These are phyloP conservation scores for Lanius collurio DNA, from an alignment of 2,113 vertebrate species.

Conservation along the genomic window DNA sequence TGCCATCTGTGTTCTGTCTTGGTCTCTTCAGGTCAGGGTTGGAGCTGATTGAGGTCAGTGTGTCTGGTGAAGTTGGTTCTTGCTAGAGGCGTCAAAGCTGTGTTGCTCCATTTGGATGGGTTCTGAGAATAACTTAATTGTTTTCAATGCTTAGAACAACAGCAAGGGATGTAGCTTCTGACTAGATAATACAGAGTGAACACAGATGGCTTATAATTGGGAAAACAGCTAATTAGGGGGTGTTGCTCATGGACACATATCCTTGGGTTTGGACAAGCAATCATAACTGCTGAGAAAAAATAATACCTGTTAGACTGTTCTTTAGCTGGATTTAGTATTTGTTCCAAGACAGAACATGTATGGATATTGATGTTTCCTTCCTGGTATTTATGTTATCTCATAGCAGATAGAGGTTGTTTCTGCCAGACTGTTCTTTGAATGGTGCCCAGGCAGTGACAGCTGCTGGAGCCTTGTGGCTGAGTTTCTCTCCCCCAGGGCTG, in stretches of 20 bases:
- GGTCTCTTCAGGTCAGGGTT: background rate
- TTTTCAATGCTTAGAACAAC: background rate
- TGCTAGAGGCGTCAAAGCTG: background rate
- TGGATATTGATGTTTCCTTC: background rate
- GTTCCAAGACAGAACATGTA: background rate
- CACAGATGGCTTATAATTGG: background rate
- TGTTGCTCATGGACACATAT: background rate
- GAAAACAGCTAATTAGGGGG: background rate
- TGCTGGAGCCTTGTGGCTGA: background rate
- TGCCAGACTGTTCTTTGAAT: background rate
- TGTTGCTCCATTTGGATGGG: background rate
- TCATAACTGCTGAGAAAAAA: background rate
- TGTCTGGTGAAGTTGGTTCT: background rate
- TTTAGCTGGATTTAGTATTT: background rate
- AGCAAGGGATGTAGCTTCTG: background rate
- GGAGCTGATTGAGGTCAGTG: background rate
- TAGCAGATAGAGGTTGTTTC: background rate
- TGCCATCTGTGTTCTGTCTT: background rate
- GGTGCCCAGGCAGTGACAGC: background rate
- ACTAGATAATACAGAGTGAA: background rate
- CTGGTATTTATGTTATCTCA: background rate
- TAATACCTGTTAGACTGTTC: background rate
- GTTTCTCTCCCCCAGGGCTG: background rate
- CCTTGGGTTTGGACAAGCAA: background rate
- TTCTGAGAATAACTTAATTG: background rate